These are phyloP conservation scores for Anaspis maculata DNA, from an alignment of 2,888 invertebrate genomes.

Conservation along the genomic window DNA sequence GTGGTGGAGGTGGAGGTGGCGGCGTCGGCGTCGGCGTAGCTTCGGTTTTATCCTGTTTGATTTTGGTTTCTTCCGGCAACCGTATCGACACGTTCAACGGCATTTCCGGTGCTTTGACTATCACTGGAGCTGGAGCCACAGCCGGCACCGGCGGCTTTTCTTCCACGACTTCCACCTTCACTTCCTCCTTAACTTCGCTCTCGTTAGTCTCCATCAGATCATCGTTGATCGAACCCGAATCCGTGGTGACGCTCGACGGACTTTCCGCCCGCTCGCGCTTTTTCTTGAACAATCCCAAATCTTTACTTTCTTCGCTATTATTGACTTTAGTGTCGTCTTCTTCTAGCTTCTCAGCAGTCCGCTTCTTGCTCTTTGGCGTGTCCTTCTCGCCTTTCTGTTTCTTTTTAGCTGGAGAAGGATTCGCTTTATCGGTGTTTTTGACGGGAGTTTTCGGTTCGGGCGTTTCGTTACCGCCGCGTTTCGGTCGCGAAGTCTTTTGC, in stretches of 20 bases:
- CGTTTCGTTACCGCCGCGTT: conserved; percentile 46
- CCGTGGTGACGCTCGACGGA: conserved; percentile 77
- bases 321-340: conserved; percentile 21
- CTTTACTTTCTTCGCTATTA: conserved; percentile 41
- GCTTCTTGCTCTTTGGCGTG: conserved; percentile 43
- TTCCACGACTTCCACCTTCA: conserved; percentile 4
- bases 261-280: conserved; percentile 51
- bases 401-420: conserved; percentile 18
- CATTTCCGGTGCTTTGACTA: conserved; percentile 18
- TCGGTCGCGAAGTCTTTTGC: conserved; percentile 46
- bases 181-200: conserved; percentile 23
- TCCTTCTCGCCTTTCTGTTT: conserved; percentile 38
- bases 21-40: no score
- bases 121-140: conserved; percentile 10
- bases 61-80: conserved; percentile 39
- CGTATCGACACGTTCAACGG: conserved; percentile 41
- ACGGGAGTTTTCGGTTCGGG: conserved; percentile 46
- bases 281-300: conserved; percentile 41
- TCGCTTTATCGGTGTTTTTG: conserved; percentile 36
- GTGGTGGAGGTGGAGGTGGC: no score
- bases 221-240: conserved; percentile 75
- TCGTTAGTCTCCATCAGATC: conserved; percentile 45
- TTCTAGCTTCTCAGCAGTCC: conserved; percentile 43
- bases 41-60: conserved; percentile 35
- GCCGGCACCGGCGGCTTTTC: conserved; percentile 6